Evolutionary conservation across 2,888 invertebrate species (phyloP).

Genomic region (Coelopa pilipes): DNA sequence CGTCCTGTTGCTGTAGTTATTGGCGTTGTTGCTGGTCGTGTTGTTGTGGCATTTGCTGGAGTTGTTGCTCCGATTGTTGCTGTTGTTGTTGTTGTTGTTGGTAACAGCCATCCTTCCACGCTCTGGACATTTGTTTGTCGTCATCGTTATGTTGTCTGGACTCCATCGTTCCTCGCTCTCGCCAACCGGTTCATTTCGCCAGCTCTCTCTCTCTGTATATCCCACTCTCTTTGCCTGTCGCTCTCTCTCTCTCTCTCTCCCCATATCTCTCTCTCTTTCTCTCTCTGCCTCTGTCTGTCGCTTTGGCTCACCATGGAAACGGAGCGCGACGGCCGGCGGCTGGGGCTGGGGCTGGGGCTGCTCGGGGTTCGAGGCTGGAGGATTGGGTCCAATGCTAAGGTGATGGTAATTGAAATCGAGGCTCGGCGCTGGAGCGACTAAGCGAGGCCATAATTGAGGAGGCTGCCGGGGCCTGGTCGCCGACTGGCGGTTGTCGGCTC

Average conservation of each 20-base stretch:
- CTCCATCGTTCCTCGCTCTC: neutral
- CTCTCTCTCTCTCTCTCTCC: conserved; percentile 3
- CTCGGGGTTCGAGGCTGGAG: conserved; percentile 8
- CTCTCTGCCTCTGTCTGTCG: neutral
- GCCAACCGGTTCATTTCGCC: neutral
- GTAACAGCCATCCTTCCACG: conserved; percentile 47
- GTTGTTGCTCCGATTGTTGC: neutral
- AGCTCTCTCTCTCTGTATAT: conserved; percentile 9
- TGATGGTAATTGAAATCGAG: conserved; percentile 60
- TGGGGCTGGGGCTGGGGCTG: neutral
- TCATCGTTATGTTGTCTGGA: conserved; percentile 21
- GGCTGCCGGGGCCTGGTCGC: conserved; percentile 1
- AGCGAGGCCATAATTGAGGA: conserved; percentile 43
- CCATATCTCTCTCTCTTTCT: conserved; percentile 9
- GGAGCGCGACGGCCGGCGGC: neutral
- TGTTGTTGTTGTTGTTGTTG: conserved; percentile 46
- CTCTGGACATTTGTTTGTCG: conserved; percentile 32
- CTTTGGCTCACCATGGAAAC: conserved; percentile 1
- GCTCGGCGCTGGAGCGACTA: conserved; percentile 61
- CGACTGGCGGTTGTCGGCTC: conserved; percentile 43
- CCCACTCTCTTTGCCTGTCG: conserved; percentile 1
- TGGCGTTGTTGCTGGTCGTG: conserved; percentile 39
- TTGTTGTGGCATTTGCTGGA: conserved; percentile 43
- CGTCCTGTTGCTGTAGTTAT: conserved; percentile 34
- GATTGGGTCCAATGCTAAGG: conserved; percentile 31